Base-by-base conservation (phyloP, 2,797 vertebrate species). In the Psittacula derbiana region DNA sequence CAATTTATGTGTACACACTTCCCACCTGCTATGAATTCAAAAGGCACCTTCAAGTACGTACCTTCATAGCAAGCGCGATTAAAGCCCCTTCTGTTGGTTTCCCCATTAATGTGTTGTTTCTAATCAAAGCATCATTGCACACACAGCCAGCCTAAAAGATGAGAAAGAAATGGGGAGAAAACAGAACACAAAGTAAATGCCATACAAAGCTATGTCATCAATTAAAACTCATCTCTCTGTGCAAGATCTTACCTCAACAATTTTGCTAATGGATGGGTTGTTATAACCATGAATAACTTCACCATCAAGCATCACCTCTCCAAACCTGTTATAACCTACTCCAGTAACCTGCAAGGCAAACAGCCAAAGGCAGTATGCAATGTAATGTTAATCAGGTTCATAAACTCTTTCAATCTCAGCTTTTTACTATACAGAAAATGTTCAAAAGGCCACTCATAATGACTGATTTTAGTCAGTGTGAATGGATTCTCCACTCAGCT, bases 81-180 rank as follows among this genome's bases (percentile, higher is more conserved):
- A 98, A 96, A 86, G 98, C 98, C 71, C 99, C 99, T 97, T 99
- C 99, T 1, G 99, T 99, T 38, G 99, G 99, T 31, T 98, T 99
- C 27, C 99, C 99, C 98, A 99, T 99, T 81, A 99, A 97, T 0
- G 97, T 98, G 84, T 98, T 98, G 95, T 98, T 99, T 97, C 98
- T 98, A 97, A 99, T 99, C 94, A 99, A 74, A 5, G 99, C 99
- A 97, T 99, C 99, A 62, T 99, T 99, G 93, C 99, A 99, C 92
- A 99, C 98, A 91, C 99, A 99, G 49, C 99, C 99, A 1, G 98
- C 99, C 99, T 98, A 72, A 40, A 95, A 95, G 25, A 69, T 1
- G 38, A 84, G 61, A 31, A 85, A 70, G 21, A 20, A 74, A 83
- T 69, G 19, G 11, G 13, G 20, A 86, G 52, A 81, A 85, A 89